These are phyloP conservation scores for Oopsacas minuta DNA, from an alignment of 37 sponge, comb jelly and placozoan genomes.

Conservation along the genomic window DNA sequence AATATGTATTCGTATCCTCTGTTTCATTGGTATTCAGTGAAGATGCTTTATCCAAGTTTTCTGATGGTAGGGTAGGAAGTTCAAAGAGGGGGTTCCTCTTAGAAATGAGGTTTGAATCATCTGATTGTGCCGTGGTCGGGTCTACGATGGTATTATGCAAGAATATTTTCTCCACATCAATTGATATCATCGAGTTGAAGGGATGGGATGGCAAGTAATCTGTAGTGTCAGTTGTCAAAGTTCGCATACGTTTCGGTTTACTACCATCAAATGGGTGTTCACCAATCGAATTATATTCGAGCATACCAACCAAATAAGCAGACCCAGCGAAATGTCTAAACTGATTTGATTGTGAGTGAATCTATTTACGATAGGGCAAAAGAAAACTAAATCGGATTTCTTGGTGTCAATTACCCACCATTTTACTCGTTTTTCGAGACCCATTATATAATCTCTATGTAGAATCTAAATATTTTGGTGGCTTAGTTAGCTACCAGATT, in stretches of 20 bases:
- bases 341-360: neutral
- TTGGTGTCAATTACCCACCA: too few relatives aligned
- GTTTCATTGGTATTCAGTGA: neutral
- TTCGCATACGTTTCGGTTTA: conserved; percentile 6
- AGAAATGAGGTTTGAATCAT: neutral
- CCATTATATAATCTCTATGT: too few relatives aligned
- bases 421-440: too few relatives aligned
- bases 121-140: neutral
- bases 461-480: too few relatives aligned
- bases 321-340: too few relatives aligned
- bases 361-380: neutral
- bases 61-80: neutral
- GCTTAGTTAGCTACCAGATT: too few relatives aligned
- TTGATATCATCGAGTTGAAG: conserved; percentile 12
- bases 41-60: neutral
- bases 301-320: too few relatives aligned
- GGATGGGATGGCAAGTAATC: neutral
- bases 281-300: neutral
- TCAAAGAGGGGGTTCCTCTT: neutral
- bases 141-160: neutral
- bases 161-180: conserved; percentile 8
- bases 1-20: neutral
- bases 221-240: neutral
- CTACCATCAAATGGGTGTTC: neutral
- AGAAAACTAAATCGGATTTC: too few relatives aligned